A percentile compares a stretch with the other conserved stretches of the same genome.
Evolutionary conservation across 1,140 invertebrate species (phyloP).

Genomic region (Brachionus angularis): DNA sequence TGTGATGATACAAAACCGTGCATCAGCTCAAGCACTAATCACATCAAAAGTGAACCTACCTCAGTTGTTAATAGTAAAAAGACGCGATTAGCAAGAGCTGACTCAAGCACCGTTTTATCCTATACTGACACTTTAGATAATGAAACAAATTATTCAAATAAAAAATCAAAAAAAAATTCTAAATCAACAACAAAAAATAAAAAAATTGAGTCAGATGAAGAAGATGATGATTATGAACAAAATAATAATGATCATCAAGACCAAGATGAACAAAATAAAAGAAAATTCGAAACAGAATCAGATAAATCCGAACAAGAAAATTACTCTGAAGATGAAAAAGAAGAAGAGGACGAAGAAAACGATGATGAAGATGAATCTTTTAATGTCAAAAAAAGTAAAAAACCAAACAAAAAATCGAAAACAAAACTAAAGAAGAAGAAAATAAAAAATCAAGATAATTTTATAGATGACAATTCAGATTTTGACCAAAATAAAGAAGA

Average conservation of each 20-base stretch:
- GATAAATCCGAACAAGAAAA: constrained; percentile 28
- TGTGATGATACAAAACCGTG: too few relatives aligned
- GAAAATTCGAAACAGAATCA: neutral
- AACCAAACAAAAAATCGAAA: neutral
- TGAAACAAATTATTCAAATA: neutral
- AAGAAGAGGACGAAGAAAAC: constrained; percentile 45
- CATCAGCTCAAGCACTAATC: too few relatives aligned
- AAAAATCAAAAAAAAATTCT: neutral
- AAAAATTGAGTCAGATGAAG: constrained; percentile 6
- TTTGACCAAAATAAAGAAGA: too few relatives aligned
- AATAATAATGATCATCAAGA: constrained; percentile 1
- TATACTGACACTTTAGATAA: neutral
- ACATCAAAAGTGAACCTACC: too few relatives aligned
- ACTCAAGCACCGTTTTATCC: too few relatives aligned
- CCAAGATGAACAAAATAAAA: constrained; percentile 44
- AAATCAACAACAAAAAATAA: constrained; percentile 41
- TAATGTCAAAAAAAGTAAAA: too few relatives aligned
- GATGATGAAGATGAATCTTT: constrained; percentile 42
- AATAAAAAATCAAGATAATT: too few relatives aligned
- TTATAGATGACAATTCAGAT: neutral
- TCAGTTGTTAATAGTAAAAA: too few relatives aligned
- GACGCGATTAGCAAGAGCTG: too few relatives aligned
- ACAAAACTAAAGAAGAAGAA: neutral
- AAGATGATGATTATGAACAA: constrained; percentile 8
- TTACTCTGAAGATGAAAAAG: constrained; percentile 44